phyloP scores from a whole-genome alignment of 1,140 invertebrate genomes.

The Notospermus geniculatus region DNA sequence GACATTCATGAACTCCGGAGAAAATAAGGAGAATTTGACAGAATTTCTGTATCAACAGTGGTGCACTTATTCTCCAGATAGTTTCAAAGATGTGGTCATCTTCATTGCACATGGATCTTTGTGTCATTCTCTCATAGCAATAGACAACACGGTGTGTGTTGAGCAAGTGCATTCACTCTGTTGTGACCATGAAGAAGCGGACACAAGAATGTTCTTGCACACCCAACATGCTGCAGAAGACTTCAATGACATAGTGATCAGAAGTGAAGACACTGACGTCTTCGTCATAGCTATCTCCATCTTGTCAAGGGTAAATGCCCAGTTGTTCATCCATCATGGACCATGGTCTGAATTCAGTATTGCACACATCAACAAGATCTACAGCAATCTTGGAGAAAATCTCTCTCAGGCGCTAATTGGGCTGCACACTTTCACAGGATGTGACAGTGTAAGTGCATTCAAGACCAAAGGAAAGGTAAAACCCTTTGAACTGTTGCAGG shows the following conservation, averaged over 20 bases:
- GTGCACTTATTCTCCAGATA: no score
- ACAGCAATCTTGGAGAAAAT: background rate
- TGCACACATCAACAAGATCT: slow-evolving; percentile 12
- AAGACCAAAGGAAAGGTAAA: no score
- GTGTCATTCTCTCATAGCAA: no score
- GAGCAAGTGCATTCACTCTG: slow-evolving; percentile 7
- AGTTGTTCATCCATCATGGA: slow-evolving; percentile 11
- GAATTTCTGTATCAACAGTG: no score
- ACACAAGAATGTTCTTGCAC: slow-evolving; percentile 22
- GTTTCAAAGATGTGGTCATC: no score
- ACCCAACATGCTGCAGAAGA: slow-evolving; percentile 14
- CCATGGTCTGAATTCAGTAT: slow-evolving; percentile 8
- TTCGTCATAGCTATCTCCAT: slow-evolving; percentile 15
- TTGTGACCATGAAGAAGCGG: slow-evolving; percentile 24
- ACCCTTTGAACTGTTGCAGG: no score
- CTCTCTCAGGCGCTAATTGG: slow-evolving; percentile 18
- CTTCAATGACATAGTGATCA: slow-evolving; percentile 10
- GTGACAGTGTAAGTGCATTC: background rate
- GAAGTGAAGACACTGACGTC: slow-evolving; percentile 18
- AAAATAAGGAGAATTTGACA: no score
- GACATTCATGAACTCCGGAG: no score
- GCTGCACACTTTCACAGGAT: slow-evolving; percentile 24
- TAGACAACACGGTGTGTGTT: no score
- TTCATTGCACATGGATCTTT: no score
- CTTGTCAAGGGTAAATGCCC: background rate